A percentile compares a stretch with the other conserved stretches of the same genome.
Conservation (phyloP, 1,140 invertebrate species). For the Sminthurides bifidus region DNA sequence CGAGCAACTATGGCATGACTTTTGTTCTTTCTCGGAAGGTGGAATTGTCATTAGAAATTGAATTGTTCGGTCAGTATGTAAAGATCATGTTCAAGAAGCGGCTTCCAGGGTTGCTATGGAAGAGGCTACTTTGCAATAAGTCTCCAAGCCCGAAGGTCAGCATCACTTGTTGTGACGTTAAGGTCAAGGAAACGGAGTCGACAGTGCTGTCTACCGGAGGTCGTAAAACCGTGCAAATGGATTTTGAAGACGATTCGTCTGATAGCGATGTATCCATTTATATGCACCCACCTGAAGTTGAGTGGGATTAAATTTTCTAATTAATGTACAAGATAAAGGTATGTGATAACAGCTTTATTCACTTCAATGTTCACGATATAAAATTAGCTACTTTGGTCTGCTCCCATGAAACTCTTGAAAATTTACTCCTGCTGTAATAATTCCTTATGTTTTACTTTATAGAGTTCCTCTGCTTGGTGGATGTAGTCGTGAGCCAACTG, state of each 20-base stretch:
- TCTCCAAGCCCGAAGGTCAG: too few relatives aligned
- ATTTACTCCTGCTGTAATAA: conserved; percentile 35
- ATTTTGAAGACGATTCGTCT: neutral
- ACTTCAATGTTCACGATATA: neutral
- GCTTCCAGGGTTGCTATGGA: neutral
- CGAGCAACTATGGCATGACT: conserved; percentile 5
- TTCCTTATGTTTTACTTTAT: conserved; percentile 58
- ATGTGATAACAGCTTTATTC: too few relatives aligned
- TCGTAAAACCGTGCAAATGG: neutral
- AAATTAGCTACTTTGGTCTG: too few relatives aligned
- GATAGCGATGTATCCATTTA: too few relatives aligned
- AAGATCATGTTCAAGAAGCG: neutral
- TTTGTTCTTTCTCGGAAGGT: neutral
- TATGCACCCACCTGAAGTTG: too few relatives aligned
- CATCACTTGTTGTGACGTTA: too few relatives aligned
- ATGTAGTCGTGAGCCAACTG: conserved; percentile 53
- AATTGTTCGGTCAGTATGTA: neutral
- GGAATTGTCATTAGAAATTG: neutral
- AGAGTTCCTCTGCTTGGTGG: conserved; percentile 51
- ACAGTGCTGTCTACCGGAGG: neutral
- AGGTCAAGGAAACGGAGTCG: too few relatives aligned
- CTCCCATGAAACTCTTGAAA: neutral
- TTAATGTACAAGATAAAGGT: too few relatives aligned
- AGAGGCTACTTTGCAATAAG: neutral
- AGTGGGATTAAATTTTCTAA: too few relatives aligned